Evolutionary conservation across 2,113 vertebrate species (phyloP).

Genomic region (Microtus montanus): DNA sequence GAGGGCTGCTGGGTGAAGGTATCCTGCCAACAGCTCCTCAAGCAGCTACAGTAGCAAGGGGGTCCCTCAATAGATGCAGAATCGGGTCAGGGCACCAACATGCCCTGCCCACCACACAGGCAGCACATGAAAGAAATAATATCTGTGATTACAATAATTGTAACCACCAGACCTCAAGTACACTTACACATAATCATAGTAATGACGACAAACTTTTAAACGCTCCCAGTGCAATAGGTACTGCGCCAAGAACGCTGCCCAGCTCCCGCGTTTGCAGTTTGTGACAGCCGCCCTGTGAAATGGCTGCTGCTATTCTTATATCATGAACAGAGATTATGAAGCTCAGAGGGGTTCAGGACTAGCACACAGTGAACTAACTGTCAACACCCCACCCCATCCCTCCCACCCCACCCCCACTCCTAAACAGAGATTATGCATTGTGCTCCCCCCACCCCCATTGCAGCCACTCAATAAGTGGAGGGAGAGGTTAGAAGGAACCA

Average conservation of each 20-base stretch:
- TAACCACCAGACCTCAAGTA: not conserved
- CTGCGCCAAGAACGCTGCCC: not conserved
- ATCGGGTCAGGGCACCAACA: not conserved
- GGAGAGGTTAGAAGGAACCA: not conserved
- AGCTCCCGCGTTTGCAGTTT: not conserved
- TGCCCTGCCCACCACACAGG: not conserved
- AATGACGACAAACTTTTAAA: not conserved
- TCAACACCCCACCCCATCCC: not conserved
- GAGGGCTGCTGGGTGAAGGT: not conserved
- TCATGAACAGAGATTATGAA: not conserved
- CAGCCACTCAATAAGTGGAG: not conserved
- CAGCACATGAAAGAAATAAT: not conserved
- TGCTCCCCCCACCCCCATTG: not conserved
- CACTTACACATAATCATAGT: not conserved
- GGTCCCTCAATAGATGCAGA: not conserved
- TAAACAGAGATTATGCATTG: no score
- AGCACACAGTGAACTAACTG: not conserved
- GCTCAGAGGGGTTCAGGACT: not conserved
- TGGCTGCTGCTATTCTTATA: not conserved
- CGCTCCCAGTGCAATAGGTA: not conserved
- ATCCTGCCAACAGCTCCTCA: not conserved
- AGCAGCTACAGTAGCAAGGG: not conserved
- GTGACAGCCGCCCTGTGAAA: not conserved
- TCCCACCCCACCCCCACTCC: not conserved
- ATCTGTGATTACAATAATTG: not conserved